Evolutionary conservation across 2,797 vertebrate species (phyloP), one percentile per base, ranked within the genome.

Genomic region (Bucorvus abyssinicus): DNA sequence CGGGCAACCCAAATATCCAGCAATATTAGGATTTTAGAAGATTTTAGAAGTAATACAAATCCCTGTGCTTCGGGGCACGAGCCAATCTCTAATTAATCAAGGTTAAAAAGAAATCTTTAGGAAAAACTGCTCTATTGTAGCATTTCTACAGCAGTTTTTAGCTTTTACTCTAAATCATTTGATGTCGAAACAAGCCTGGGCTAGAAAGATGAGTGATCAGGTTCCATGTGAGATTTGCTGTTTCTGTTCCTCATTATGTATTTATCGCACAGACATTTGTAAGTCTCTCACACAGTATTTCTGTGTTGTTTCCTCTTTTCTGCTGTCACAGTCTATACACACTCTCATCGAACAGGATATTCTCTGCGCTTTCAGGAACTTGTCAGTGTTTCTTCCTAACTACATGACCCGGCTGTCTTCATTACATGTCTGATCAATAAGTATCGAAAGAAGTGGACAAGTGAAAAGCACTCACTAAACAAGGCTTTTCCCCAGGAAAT

Each of bases 361-460:
- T 90, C 59, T 83, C 49, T 92, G n/a, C 16, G 17, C 63, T 93
- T 36, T 80, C 80, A 74, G 59, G 38, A 91, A 6, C 56, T 45
- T 18, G 2, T 53, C 59, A 40, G 55, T 93, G 49, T 80, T 93
- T 77, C 77, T 87, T 94, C 68, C 65, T 91, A 73, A 78, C 81
- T 93, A 18, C 30, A 38, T 29, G 44, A 83, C 42, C 60, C 52
- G 74, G 53, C 53, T 93, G 71, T 89, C 90, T 97, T 95, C 83
- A 84, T 88, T 91, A 87, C 47, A 52, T 49, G 49, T 60, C 78
- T 81, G 59, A 96, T 97, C 95, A 96, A 94, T 96, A 96, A 90
- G 83, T 96, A 87, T 78, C 0, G 16, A 90, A 94, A 84, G 82
- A 78, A 85, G 74, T 76, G 89, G 69, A 74, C 89, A 85, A 93